Percentiles rank a stretch among this genome's conserved stretches.
These are phyloP conservation scores for Myiagra hebetior DNA, from an alignment of 2,113 vertebrate species.

Conservation along the genomic window DNA sequence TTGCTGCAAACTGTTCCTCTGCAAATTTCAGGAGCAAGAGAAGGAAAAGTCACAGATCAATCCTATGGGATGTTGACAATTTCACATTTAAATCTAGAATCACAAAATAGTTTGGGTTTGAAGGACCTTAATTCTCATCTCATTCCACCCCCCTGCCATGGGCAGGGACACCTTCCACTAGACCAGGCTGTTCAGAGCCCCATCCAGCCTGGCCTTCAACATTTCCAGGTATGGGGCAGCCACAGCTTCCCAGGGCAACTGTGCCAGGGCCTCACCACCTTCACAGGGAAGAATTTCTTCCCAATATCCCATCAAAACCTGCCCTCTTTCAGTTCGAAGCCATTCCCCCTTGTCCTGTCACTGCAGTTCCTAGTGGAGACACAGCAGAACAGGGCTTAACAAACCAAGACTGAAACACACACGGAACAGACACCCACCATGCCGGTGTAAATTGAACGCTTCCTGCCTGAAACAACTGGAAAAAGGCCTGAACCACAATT, in stretches of 20 bases:
- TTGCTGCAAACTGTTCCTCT: not conserved
- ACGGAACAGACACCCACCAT: rapidly evolving
- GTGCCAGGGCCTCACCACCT: not conserved
- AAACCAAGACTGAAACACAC: not conserved
- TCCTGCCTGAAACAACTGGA: not conserved
- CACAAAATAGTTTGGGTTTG: not conserved
- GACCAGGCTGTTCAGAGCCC: not conserved
- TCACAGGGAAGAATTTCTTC: not conserved
- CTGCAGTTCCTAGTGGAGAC: not conserved
- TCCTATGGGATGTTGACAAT: not conserved
- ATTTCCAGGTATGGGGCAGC: not conserved
- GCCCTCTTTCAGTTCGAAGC: not conserved
- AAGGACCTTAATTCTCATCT: not conserved
- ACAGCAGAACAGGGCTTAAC: not conserved
- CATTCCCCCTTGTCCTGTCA: not conserved
- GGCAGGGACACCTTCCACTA: not conserved
- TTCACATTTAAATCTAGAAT: not conserved
- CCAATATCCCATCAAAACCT: not conserved
- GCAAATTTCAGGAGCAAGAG: not conserved
- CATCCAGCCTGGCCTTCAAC: not conserved
- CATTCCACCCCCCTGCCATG: not conserved
- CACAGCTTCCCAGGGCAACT: not conserved
- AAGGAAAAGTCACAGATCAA: not conserved
- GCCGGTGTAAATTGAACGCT: rapidly evolving
- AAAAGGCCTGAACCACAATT: not conserved